Evolutionary conservation across 2,888 invertebrate species (phyloP), one percentile per base, ranked within the genome.

Genomic region (Tetramorium bicarinatum): DNA sequence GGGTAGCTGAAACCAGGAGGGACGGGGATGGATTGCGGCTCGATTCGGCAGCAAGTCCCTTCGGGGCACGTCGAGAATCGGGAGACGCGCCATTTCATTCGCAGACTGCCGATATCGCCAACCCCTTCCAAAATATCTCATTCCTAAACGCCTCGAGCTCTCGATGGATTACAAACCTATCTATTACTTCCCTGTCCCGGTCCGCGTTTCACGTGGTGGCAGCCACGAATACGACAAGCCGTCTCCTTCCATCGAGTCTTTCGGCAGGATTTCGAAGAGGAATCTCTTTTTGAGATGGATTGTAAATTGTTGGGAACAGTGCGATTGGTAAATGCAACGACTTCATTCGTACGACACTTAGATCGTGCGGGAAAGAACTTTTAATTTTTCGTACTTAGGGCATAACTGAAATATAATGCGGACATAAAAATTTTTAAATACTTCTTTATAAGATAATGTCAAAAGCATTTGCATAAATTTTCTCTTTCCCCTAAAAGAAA

Each of bases 81-180:
- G 91, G 92, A 93, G 93, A 94, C 91, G 93, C 94, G 93, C 92
- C 94, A 93, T 95, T 95, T 94, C 94, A 95, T 94, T 93, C 93
- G 93, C 93, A 93, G 94, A 94, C 94, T 95, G 94, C 95, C 95
- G 94, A 94, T 95, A 94, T 94, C 94, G 91, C 91, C 89, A 88
- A 88, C 88, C 92, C 92, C 89, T 92, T 91, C 93, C 93, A 93
- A 94, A 95, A 95, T 95, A 95, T 95, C 94, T 95, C 94, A 94
- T 95, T 94, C 93, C 93, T 91, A 93, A 95, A 92, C 93, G 95
- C 94, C 95, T 89, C 84, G 92, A 94, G 95, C 95, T 91, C 92
- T 91, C 92, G 93, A 94, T 94, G 94, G 94, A 95, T 95, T 94
- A 94, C 95, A 95, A 94, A 95, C 94, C 94, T 94, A 94, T 95